These are phyloP conservation scores for Tetrax tetrax DNA, from an alignment of 2,113 vertebrate species.

Conservation along the genomic window DNA sequence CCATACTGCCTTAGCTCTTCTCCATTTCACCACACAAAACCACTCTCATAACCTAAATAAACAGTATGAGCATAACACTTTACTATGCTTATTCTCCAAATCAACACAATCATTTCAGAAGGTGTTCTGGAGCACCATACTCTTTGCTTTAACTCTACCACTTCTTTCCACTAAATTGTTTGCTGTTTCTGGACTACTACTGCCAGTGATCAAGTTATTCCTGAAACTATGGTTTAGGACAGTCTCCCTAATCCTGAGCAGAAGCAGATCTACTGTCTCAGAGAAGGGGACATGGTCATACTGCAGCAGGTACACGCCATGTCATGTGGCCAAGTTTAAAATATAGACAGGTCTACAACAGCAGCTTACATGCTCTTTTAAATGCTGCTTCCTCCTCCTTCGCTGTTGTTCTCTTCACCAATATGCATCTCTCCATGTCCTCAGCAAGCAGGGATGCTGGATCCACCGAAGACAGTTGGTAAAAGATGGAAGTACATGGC, in stretches of 20 bases:
- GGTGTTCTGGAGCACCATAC: not conserved
- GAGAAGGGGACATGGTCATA: not conserved
- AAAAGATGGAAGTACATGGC: not conserved
- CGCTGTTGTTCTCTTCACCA: not conserved
- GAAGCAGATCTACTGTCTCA: not conserved
- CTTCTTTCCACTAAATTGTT: not conserved
- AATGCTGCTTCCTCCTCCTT: not conserved
- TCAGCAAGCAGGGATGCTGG: not conserved
- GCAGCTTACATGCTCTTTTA: not conserved
- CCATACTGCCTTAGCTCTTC: not conserved
- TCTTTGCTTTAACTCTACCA: not conserved
- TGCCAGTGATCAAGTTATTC: not conserved
- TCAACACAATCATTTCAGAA: not conserved
- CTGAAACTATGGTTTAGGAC: not conserved
- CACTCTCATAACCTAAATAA: not conserved
- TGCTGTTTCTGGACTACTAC: not conserved
- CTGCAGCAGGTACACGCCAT: not conserved
- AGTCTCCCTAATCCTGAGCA: not conserved
- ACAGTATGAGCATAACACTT: not conserved
- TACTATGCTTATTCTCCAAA: not conserved
- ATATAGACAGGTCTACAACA: not conserved
- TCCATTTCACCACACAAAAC: not conserved
- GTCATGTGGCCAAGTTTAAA: not conserved
- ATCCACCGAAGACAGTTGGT: not conserved
- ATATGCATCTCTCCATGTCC: rapidly evolving